Conservation (phyloP, 2,113 vertebrate genomes). For the Circaetus gallicus region DNA sequence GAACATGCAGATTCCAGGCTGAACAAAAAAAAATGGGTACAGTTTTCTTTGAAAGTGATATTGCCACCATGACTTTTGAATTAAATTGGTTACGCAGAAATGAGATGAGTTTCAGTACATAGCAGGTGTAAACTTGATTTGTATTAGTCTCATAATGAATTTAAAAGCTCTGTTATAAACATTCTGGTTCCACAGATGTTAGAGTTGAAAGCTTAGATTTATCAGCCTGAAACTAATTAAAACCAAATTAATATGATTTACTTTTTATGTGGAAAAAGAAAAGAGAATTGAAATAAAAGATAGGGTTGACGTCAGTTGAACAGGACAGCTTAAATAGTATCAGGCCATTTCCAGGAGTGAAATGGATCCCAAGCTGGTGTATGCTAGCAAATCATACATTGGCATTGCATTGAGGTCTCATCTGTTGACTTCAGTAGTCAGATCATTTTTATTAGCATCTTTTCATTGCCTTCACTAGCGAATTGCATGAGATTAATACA, state of each 20-base stretch:
- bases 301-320: background rate
- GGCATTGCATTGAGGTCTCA: background rate
- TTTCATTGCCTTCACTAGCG: background rate
- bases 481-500: background rate
- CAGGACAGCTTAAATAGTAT: background rate
- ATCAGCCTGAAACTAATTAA: background rate
- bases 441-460: background rate
- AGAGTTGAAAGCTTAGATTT: background rate
- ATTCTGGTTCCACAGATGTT: background rate
- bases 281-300: background rate
- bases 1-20: background rate
- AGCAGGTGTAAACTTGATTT: slow-evolving; percentile 11
- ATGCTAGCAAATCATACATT: accelerated
- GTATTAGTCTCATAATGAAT: background rate
- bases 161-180: background rate
- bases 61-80: background rate
- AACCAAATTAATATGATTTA: background rate
- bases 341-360: background rate
- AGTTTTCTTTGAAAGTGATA: background rate
- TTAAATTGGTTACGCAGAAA: background rate
- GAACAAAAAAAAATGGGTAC: background rate
- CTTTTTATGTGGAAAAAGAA: background rate
- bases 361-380: background rate
- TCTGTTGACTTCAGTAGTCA: background rate
- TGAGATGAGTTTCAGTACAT: background rate